A percentile compares a stretch with the other conserved stretches of the same genome.
Conservation (phyloP, 2,888 invertebrate genomes). For the Coenonympha arcania region DNA sequence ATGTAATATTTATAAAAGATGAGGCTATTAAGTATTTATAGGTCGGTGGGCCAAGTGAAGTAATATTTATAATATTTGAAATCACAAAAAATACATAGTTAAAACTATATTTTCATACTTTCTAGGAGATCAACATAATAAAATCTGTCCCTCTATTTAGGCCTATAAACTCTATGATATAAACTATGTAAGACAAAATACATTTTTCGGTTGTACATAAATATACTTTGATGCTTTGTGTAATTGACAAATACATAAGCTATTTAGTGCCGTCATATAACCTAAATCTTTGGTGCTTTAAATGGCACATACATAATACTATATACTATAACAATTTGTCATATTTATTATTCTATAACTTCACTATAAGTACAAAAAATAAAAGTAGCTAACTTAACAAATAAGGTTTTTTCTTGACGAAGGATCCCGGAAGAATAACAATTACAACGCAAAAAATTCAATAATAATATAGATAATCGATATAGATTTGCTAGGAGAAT, state of each 20-base stretch:
- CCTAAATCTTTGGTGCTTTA: conserved; percentile 30
- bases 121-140: conserved; percentile 8
- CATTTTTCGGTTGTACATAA: conserved; percentile 15
- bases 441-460: no score
- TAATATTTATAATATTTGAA: not conserved
- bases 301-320: conserved; percentile 27
- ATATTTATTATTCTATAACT: not conserved
- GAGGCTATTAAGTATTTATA: not conserved
- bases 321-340: no score
- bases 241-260: conserved; percentile 24
- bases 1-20: not conserved
- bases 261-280: conserved; percentile 20
- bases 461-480: not conserved
- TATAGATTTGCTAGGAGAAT: not conserved
- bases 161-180: conserved; percentile 3
- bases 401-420: no score
- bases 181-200: conserved; percentile 16
- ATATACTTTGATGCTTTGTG: conserved; percentile 10
- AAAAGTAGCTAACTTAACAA: not conserved
- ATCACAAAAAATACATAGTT: not conserved
- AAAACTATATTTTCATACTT: not conserved
- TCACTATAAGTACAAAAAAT: not conserved
- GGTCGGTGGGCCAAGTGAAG: not conserved
- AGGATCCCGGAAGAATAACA: no score
- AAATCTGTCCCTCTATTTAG: not conserved